Percentiles rank a stretch among this genome's conserved stretches.
Evolutionary conservation across 2,888 invertebrate species (phyloP).

Genomic region (Sipha maydis): DNA sequence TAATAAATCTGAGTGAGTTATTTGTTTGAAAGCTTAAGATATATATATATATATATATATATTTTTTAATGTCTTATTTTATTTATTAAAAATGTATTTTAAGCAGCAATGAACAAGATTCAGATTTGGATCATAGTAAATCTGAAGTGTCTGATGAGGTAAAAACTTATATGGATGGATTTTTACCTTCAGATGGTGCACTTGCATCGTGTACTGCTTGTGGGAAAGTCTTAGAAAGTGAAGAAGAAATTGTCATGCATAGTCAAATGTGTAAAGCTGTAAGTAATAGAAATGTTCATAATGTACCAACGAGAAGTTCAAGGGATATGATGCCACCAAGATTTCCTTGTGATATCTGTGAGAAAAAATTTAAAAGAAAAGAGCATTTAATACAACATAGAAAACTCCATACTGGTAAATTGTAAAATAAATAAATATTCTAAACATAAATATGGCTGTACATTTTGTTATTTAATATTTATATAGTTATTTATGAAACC

Average conservation of each 20-base stretch:
- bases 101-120: constrained; percentile 58
- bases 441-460: too few relatives aligned
- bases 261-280: constrained; percentile 52
- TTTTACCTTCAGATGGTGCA: constrained; percentile 45
- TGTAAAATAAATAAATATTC: not conserved
- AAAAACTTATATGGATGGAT: constrained; percentile 47
- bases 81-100: not conserved
- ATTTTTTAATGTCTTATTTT: not conserved
- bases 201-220: constrained; percentile 58
- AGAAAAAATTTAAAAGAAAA: constrained; percentile 75
- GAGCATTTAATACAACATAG: constrained; percentile 77
- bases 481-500: not conserved
- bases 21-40: not conserved
- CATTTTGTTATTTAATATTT: not conserved
- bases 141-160: constrained; percentile 28
- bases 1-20: constrained; percentile 53
- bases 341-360: constrained; percentile 72
- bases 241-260: constrained; percentile 62
- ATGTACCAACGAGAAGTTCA: constrained; percentile 35
- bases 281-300: constrained; percentile 8
- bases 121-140: constrained; percentile 46
- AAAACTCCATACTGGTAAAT: constrained; percentile 73
- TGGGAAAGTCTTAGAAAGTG: constrained; percentile 61
- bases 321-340: constrained; percentile 55
- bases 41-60: too few relatives aligned